Percentiles rank a stretch among this genome's conserved stretches.
phyloP scores from a whole-genome alignment of 30 jellyfish, hydroid and myxozoan genomes.

The Haliclystus octoradiatus region DNA sequence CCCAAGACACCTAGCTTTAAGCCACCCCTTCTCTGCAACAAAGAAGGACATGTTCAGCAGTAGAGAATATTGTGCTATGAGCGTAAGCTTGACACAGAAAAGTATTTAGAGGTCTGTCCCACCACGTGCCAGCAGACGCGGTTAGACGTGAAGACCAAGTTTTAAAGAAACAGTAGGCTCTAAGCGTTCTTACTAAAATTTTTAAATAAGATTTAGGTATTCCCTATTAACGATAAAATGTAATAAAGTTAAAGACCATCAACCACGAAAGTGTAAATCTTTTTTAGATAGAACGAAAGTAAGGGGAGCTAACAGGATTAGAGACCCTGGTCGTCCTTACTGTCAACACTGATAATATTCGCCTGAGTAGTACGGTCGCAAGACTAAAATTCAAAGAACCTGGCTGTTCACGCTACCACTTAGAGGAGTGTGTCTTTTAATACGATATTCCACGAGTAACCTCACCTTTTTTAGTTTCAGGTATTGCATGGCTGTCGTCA shows the following conservation, averaged over 20 bases:
- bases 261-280: not conserved
- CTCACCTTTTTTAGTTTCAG: slow-evolving; percentile 43
- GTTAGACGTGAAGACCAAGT: slow-evolving; percentile 22
- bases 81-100: slow-evolving; percentile 31
- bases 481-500: slow-evolving; percentile 63
- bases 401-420: slow-evolving; percentile 51
- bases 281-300: slow-evolving; percentile 2
- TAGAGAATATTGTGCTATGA: slow-evolving; percentile 50
- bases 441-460: slow-evolving; percentile 48
- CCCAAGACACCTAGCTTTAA: slow-evolving; percentile 31
- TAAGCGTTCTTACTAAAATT: slow-evolving; percentile 1
- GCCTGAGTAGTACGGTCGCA: slow-evolving; percentile 42
- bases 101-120: slow-evolving; percentile 7
- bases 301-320: slow-evolving; percentile 19
- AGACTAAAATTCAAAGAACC: slow-evolving; percentile 43
- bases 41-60: slow-evolving; percentile 49
- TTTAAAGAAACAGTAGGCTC: slow-evolving; percentile 7
- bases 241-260: slow-evolving; percentile 1
- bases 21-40: slow-evolving; percentile 57
- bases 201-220: slow-evolving; percentile 1
- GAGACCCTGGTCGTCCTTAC: slow-evolving; percentile 16
- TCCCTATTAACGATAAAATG: not conserved
- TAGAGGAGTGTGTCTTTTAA: slow-evolving; percentile 37
- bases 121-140: slow-evolving; percentile 62
- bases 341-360: not conserved